Base-by-base conservation (phyloP, 2,888 invertebrate species). In the Bhutanitis thaidina region DNA sequence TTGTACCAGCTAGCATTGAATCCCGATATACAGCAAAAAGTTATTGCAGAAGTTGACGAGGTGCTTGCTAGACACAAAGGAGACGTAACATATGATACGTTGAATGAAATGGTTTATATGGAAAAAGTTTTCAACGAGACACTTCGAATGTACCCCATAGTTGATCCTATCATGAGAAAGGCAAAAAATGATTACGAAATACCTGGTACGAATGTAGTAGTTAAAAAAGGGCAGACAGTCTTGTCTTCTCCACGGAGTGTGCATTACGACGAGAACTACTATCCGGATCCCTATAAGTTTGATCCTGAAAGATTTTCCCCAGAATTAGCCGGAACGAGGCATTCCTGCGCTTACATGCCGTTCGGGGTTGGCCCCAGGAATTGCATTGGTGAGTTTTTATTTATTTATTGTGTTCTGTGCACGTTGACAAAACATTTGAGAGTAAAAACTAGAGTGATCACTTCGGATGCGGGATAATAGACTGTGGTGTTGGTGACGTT, bases 341-440 rank as follows among this genome's bases (percentile, higher is more conserved):
- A 39, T 12, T 25, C 38, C 2, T 27, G 12, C 7, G 38, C 38
- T n/a, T 39, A 20, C 25, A n/a, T 39, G 3, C 38, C 38, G 1
- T 39, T 39, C 25, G 38, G 38, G 7, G 7, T 13, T 20, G 38
- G 38, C n/a, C 38, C 38, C 2, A 25, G 38, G 12, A 20, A 39
- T 12, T 39, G 38, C n/a, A 39, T 39, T 5, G 38, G 38, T 39
- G 14, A 36, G 35, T n/a, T 32, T n/a, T n/a, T n/a, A n/a, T n/a
- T n/a, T n/a, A n/a, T n/a, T n/a, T n/a, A n/a, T n/a, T n/a, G n/a
- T n/a, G n/a, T n/a, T n/a, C n/a, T n/a, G n/a, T n/a, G n/a, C n/a
- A n/a, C n/a, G n/a, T n/a, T n/a, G n/a, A n/a, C n/a, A n/a, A n/a
- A n/a, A n/a, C n/a, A n/a, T n/a, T n/a, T n/a, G n/a, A n/a, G n/a